A percentile compares a stretch with the other conserved stretches of the same genome.
phyloP scores from a whole-genome alignment of 2,888 invertebrate genomes.

The Amiota communis region DNA sequence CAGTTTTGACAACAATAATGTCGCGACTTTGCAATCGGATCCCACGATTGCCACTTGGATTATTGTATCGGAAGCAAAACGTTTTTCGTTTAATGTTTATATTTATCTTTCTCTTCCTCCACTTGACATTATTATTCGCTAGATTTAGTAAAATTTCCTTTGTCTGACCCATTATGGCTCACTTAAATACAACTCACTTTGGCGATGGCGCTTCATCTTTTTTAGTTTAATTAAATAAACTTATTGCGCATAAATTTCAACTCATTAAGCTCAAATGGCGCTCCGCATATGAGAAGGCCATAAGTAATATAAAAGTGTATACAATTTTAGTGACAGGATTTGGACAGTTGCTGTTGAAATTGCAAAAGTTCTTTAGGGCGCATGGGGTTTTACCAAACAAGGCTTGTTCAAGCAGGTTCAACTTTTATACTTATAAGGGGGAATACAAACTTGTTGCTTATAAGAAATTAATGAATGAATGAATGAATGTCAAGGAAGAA shows the following conservation, averaged over 20 bases:
- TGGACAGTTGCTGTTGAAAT: neutral
- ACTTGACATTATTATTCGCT: no score
- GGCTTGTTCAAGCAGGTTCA: neutral
- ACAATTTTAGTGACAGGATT: constrained; percentile 5
- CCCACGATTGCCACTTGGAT: constrained; percentile 53
- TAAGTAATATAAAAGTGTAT: neutral
- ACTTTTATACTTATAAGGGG: neutral
- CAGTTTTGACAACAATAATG: neutral
- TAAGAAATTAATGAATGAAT: constrained; percentile 19
- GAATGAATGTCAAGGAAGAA: neutral
- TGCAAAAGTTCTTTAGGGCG: no score
- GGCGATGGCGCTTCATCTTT: neutral
- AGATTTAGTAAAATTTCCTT: no score
- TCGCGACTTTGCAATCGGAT: constrained; percentile 42
- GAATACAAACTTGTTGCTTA: neutral
- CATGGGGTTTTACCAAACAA: no score
- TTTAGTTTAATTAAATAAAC: constrained; percentile 12
- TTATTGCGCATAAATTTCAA: constrained; percentile 19
- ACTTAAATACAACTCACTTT: no score
- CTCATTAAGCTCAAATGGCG: constrained; percentile 24
- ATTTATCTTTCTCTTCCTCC: no score
- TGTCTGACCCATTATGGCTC: no score
- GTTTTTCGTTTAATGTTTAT: neutral
- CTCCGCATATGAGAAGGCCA: neutral
- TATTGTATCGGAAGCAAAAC: constrained; percentile 1